These are phyloP conservation scores for Echeneis naucrates DNA, from an alignment of 2,797 vertebrate genomes.

Conservation along the genomic window DNA sequence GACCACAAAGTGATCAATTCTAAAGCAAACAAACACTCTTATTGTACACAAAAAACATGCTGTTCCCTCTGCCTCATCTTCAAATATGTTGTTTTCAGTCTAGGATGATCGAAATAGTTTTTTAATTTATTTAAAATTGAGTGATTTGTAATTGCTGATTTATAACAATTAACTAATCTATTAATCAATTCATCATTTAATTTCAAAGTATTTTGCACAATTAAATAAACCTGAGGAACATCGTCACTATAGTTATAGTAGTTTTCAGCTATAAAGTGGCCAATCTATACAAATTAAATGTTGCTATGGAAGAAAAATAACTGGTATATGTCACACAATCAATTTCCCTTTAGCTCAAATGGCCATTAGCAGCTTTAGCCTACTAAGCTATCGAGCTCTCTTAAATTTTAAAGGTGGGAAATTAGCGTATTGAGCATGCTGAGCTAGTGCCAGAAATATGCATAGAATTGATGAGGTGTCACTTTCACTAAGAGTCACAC, in stretches of 20 bases:
- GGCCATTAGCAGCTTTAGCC: slow-evolving; percentile 53
- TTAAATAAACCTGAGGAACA: slow-evolving; percentile 27
- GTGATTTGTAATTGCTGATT: too few species aligned
- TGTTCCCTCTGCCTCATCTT: neutral
- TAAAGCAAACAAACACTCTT: neutral
- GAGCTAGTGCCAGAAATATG: slow-evolving; percentile 82
- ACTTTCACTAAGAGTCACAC: slow-evolving; percentile 86
- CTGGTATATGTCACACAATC: slow-evolving; percentile 18
- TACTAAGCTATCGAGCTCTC: slow-evolving; percentile 57
- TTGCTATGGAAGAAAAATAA: slow-evolving; percentile 24
- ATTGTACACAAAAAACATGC: too few species aligned
- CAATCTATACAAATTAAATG: neutral
- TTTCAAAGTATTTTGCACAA: slow-evolving; percentile 24
- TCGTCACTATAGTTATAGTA: too few species aligned
- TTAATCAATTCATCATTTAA: slow-evolving; percentile 21
- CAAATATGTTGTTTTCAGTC: neutral
- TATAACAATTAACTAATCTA: slow-evolving; percentile 6
- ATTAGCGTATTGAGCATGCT: slow-evolving; percentile 80
- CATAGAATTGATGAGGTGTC: slow-evolving; percentile 87
- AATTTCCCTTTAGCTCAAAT: slow-evolving; percentile 43
- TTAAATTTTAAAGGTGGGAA: slow-evolving; percentile 62
- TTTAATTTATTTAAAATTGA: too few species aligned
- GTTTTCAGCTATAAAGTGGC: slow-evolving; percentile 9
- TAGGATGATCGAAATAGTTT: neutral
- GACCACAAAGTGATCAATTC: neutral